Evolutionary conservation across 2,113 vertebrate species (phyloP).

Genomic region (Sinocyclocheilus anshuiensis): DNA sequence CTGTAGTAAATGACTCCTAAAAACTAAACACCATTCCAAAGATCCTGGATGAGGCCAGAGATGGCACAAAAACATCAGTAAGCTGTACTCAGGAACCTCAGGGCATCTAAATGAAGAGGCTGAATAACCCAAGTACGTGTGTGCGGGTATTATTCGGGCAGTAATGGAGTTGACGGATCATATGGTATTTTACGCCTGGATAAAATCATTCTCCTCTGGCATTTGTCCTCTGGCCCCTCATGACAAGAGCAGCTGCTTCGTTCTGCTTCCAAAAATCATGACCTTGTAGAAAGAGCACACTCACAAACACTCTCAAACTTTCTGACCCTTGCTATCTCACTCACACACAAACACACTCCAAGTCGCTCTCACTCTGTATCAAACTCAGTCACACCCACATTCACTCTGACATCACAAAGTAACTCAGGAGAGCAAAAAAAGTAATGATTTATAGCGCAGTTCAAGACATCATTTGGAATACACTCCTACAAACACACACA

Average conservation of each 20-base stretch:
- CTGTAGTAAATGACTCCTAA: background rate
- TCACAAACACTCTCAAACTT: slow-evolving; percentile 41
- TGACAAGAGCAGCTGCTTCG: slow-evolving; percentile 48
- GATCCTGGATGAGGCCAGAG: background rate
- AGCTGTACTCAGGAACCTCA: background rate
- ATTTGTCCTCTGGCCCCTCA: slow-evolving; percentile 49
- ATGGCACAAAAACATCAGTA: background rate
- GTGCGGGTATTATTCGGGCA: slow-evolving; percentile 5
- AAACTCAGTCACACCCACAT: slow-evolving; percentile 3
- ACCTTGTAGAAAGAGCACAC: slow-evolving; percentile 48
- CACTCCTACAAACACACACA: slow-evolving; percentile 12
- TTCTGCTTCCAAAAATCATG: slow-evolving; percentile 48
- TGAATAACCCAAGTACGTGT: background rate
- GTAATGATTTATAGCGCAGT: slow-evolving; percentile 43
- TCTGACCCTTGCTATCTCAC: background rate
- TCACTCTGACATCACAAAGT: background rate
- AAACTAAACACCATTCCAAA: background rate
- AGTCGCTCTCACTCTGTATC: background rate
- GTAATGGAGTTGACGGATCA: slow-evolving; percentile 32
- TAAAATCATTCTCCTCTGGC: slow-evolving; percentile 39
- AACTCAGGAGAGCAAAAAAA: slow-evolving; percentile 17
- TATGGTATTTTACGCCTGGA: slow-evolving; percentile 40
- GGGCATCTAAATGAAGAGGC: background rate
- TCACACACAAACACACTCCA: slow-evolving; percentile 11
- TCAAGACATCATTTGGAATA: slow-evolving; percentile 23